Base-by-base conservation (phyloP, 1,140 invertebrate species). In the Carcinoscorpius rotundicauda region DNA sequence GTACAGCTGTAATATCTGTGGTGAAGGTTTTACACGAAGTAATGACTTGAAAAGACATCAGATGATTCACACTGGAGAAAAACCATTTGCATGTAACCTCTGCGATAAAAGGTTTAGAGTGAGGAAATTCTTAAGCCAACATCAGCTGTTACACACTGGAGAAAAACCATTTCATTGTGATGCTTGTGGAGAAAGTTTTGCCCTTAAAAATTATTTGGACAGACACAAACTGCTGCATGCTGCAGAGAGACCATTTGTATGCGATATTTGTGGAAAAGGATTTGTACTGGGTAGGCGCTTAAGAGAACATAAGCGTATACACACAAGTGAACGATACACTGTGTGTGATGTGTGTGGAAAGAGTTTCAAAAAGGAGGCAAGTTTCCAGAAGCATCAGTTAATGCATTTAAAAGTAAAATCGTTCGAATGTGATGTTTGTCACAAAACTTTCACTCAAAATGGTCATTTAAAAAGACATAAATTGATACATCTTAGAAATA, bases 21-120 rank as follows among this genome's bases (percentile, higher is more conserved):
- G 53, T 4, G 52, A 61, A 4, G 11, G 29, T 8, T 55, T 55
- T n/a, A n/a, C 6, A 8, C 53, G 53, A 6, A 55, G 53, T 8
- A 8, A 6, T n/a, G n/a, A 6, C n/a, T 55, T 93, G 90, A 92
- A 92, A 79, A 89, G 91, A 78, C 90, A 92, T 77, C 91, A 88
- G 79, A 84, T 61, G 48, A 72, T 70, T 60, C 90, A 93, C 76
- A 92, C 89, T 71, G 90, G 90, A 61, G 89, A 92, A 76, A 81
- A 89, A 66, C 91, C 91, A 9, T 94, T 92, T 74, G 89, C 93
- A 74, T 94, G 91, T 77, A 82, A 88, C 61, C 87, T 92, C 62
- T 95, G 91, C 76, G 87, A 91, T 72, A 94, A 94, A 77, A 81
- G 89, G 49, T 91, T 94, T 76, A 94, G 6, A 6, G n/a, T 55